Conservation (phyloP, 2,113 vertebrate species). For the Ictalurus furcatus region DNA sequence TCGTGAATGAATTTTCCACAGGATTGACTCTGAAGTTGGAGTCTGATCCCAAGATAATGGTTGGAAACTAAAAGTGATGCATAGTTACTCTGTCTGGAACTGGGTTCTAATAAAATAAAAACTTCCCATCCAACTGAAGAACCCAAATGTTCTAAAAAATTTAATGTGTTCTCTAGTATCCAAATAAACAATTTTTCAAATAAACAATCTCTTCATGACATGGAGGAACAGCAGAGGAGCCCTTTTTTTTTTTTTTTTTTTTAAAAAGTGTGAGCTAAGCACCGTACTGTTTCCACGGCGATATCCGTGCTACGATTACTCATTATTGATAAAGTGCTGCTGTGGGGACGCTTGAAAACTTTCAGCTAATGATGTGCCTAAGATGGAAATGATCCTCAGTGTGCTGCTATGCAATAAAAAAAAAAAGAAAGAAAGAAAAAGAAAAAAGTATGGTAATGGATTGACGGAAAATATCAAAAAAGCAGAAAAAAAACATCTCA, state of each 20-base stretch:
- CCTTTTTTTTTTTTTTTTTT: too few species aligned
- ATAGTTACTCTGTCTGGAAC: not conserved
- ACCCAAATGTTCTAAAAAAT: not conserved
- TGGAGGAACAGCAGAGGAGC: not conserved
- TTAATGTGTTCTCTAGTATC: not conserved
- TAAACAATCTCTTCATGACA: not conserved
- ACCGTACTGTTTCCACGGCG: not conserved
- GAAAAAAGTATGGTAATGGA: not conserved
- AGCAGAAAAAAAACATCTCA: not conserved
- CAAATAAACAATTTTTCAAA: not conserved
- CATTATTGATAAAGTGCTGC: not conserved
- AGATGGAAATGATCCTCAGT: not conserved
- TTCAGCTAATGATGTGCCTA: not conserved
- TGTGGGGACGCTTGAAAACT: not conserved
- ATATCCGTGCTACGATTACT: not conserved
- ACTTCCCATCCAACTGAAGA: not conserved
- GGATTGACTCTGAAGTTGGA: not conserved
- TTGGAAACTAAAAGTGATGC: not conserved
- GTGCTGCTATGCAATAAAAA: not conserved
- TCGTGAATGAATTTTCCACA: not conserved
- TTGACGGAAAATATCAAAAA: not conserved
- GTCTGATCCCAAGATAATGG: not conserved
- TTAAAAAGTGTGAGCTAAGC: not conserved
- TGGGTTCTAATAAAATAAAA: not conserved
- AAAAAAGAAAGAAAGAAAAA: not conserved